Evolutionary conservation across 2,797 vertebrate genomes (phyloP), one percentile per base, ranked within the genome.

Genomic region (Spizella passerina): DNA sequence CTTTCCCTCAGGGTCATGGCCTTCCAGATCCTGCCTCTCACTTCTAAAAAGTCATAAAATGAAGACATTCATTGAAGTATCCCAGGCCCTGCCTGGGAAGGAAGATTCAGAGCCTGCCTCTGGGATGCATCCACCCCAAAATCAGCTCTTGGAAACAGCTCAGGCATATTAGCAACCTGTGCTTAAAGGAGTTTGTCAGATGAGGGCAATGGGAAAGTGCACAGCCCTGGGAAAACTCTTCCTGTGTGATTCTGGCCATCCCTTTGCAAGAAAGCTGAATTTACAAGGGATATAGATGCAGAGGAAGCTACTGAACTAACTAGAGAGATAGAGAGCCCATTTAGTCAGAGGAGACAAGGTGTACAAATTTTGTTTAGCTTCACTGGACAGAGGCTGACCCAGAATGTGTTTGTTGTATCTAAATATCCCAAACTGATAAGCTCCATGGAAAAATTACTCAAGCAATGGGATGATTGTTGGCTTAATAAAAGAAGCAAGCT

Each of bases 21-120:
- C 89, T 81, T 80, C 7, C 0, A 80, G 43, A 78, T 91, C 79
- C 73, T 91, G 70, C 50, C 57, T 89, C 66, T 92, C 71, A 64
- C 43, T 96, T 90, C 86, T 72, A 77, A 87, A 72, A 88, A 91
- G 86, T 29, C 71, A 65, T 96, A 95, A 96, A 96, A 86, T 32
- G 7, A 76, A 95, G 65, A 85, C 6, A 60, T 83, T 82, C 43
- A 21, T 50, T 87, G 69, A 66, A 71, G 50, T 23, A 95, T 93
- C 60, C 69, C 70, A 71, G 66, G 47, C 24, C 22, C 63, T 83
- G 72, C 44, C 47, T 32, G 55, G 29, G 53, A n/a, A 88, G 27
- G 26, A 92, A 82, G 53, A 7, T 7, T 46, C 65, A 65, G 60
- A 81, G 46, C 23, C 39, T 32, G 71, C 53, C 75, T 78, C 90